These are phyloP conservation scores for Danaus melanippus DNA, from an alignment of 1,140 invertebrate species.

Conservation along the genomic window DNA sequence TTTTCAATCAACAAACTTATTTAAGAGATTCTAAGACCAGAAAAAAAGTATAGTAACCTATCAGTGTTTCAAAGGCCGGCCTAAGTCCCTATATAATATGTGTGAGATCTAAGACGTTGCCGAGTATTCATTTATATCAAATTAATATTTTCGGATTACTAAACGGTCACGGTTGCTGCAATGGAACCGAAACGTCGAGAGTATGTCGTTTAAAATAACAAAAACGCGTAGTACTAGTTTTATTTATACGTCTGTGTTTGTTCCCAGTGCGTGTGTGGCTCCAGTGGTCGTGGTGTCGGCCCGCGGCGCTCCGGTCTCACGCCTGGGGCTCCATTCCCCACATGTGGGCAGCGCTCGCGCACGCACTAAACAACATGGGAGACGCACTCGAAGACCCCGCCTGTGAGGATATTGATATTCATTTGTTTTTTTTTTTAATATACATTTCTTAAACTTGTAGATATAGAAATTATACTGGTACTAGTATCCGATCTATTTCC, in stretches of 20 bases:
- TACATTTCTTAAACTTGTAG: slow-evolving; percentile 3
- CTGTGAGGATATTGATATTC: slow-evolving; percentile 26
- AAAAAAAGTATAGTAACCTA: no score
- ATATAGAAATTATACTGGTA: slow-evolving; percentile 1
- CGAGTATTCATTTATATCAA: no score
- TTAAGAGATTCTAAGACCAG: no score
- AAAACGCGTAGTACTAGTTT: no score
- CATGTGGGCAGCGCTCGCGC: slow-evolving; percentile 86
- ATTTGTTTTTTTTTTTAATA: neutral
- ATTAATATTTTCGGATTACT: no score
- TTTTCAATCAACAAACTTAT: no score
- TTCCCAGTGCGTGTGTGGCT: slow-evolving; percentile 81
- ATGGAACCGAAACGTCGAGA: no score
- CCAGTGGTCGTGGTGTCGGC: slow-evolving; percentile 79
- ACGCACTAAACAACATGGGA: slow-evolving; percentile 75
- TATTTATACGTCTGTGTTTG: slow-evolving; percentile 6
- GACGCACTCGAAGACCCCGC: slow-evolving; percentile 45
- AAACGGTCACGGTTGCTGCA: no score
- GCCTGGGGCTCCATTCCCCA: slow-evolving; percentile 79
- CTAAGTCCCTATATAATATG: no score
- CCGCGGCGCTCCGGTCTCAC: slow-evolving; percentile 71
- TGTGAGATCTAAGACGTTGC: no score
- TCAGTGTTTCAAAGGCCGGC: no score
- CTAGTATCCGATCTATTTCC: neutral
- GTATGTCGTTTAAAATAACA: no score